These are phyloP conservation scores for Criorhina ranunculi DNA, from an alignment of 2,888 invertebrate species.

Conservation along the genomic window DNA sequence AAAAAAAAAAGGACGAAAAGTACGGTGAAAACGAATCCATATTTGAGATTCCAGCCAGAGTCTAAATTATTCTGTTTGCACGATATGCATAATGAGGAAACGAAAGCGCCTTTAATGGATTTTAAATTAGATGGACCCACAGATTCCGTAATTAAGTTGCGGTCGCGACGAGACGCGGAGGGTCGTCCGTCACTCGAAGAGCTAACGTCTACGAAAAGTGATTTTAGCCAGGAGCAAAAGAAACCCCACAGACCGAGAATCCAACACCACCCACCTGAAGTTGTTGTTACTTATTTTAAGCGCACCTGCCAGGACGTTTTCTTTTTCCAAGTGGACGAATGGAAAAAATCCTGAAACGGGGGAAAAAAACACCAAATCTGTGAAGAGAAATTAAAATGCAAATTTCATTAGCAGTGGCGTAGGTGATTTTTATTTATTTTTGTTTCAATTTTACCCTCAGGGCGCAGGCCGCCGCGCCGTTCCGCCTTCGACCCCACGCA, in stretches of 20 bases:
- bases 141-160: constrained; percentile 75
- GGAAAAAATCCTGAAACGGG: neutral
- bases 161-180: constrained; percentile 37
- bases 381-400: constrained; percentile 61
- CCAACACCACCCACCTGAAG: neutral
- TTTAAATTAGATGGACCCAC: constrained; percentile 76
- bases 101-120: constrained; percentile 73
- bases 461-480: neutral
- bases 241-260: neutral
- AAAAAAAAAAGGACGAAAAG: neutral
- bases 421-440: constrained; percentile 52
- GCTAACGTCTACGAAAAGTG: constrained; percentile 39
- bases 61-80: constrained; percentile 64
- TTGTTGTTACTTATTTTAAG: constrained; percentile 23
- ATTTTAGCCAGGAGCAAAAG: constrained; percentile 19
- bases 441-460: constrained; percentile 29
- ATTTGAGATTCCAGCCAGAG: constrained; percentile 47
- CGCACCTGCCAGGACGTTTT: constrained; percentile 40
- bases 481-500: constrained; percentile 1
- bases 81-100: constrained; percentile 69
- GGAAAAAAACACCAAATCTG: neutral
- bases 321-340: neutral
- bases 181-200: constrained; percentile 8
- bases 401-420: constrained; percentile 64
- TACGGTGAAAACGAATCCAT: constrained; percentile 18